phyloP scores from a whole-genome alignment of 2,888 invertebrate genomes.

The Drosophila hamatofila region DNA sequence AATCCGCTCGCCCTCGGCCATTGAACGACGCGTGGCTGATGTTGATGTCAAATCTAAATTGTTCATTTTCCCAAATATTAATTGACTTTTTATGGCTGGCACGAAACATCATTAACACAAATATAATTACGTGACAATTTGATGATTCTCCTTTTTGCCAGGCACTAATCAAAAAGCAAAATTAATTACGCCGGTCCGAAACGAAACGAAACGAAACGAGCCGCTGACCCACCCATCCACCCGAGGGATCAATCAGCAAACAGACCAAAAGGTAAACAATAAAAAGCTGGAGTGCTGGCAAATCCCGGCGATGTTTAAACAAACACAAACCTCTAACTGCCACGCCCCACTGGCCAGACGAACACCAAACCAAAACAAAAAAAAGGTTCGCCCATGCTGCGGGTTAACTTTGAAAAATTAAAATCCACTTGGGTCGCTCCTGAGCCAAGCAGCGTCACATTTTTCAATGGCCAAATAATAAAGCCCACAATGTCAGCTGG shows the following conservation, averaged over 20 bases:
- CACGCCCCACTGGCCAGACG: conserved; percentile 10
- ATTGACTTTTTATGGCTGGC: conserved; percentile 71
- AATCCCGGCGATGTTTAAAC: conserved; percentile 65
- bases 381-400: conserved; percentile 65
- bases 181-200: conserved; percentile 60
- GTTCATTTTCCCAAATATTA: conserved; percentile 67
- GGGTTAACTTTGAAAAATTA: conserved; percentile 79
- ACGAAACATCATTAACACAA: conserved; percentile 75
- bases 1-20: neutral
- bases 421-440: conserved; percentile 77
- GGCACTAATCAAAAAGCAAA: conserved; percentile 60
- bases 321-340: conserved; percentile 45
- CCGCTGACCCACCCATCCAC: conserved; percentile 44
- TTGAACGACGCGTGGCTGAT: neutral
- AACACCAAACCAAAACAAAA: conserved; percentile 14
- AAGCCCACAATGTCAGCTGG: conserved; percentile 80
- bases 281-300: conserved; percentile 38
- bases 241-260: conserved; percentile 77
- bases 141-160: conserved; percentile 55
- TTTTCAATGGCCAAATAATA: conserved; percentile 83
- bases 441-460: conserved; percentile 53
- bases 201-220: conserved; percentile 20
- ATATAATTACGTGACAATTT: conserved; percentile 83
- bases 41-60: conserved; percentile 60
- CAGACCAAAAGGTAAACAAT: conserved; percentile 74